A percentile compares a stretch with the other conserved stretches of the same genome.
Evolutionary conservation across 2,888 invertebrate genomes (phyloP).

Genomic region (Lordiphosa andalusiaca): DNA sequence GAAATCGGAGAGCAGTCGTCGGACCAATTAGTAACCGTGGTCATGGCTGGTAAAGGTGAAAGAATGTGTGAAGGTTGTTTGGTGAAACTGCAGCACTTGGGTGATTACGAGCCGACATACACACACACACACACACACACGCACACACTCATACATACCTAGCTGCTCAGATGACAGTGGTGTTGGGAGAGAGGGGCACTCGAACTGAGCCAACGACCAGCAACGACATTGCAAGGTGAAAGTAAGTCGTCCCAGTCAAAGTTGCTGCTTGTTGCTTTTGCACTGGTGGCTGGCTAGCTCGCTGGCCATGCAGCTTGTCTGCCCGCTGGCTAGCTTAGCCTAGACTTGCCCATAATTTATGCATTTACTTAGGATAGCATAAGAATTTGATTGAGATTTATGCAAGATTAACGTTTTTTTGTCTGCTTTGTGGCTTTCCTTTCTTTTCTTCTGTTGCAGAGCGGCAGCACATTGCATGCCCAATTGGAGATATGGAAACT

Average conservation of each 20-base stretch:
- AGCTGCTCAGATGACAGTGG: slow-evolving; percentile 53
- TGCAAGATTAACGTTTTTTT: slow-evolving; percentile 52
- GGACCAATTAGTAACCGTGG: slow-evolving; percentile 77
- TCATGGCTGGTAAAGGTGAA: slow-evolving; percentile 79
- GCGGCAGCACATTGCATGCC: slow-evolving; percentile 91
- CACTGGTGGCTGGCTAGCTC: slow-evolving; percentile 6
- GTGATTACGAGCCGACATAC: slow-evolving; percentile 57
- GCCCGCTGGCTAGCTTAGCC: slow-evolving; percentile 17
- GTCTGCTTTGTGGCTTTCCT: slow-evolving; percentile 40
- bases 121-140: slow-evolving; percentile 36
- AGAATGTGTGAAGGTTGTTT: slow-evolving; percentile 80
- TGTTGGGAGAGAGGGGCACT: slow-evolving; percentile 30
- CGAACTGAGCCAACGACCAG: slow-evolving; percentile 79
- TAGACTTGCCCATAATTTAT: slow-evolving; percentile 49
- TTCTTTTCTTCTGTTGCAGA: slow-evolving; percentile 81
- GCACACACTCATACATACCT: slow-evolving; percentile 29
- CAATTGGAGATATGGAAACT: slow-evolving; percentile 96
- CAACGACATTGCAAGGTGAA: slow-evolving; percentile 81
- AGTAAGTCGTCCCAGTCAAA: slow-evolving; percentile 73
- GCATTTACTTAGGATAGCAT: slow-evolving; percentile 44
- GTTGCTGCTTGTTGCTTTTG: slow-evolving; percentile 35
- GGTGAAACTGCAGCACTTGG: slow-evolving; percentile 73
- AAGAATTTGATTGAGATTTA: slow-evolving; percentile 71
- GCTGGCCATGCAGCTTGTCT: slow-evolving; percentile 8
- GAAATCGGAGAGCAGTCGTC: slow-evolving; percentile 36